Evolutionary conservation across 2,113 vertebrate species (phyloP), one percentile per base, ranked within the genome.

Genomic region (Shinisaurus crocodilurus): DNA sequence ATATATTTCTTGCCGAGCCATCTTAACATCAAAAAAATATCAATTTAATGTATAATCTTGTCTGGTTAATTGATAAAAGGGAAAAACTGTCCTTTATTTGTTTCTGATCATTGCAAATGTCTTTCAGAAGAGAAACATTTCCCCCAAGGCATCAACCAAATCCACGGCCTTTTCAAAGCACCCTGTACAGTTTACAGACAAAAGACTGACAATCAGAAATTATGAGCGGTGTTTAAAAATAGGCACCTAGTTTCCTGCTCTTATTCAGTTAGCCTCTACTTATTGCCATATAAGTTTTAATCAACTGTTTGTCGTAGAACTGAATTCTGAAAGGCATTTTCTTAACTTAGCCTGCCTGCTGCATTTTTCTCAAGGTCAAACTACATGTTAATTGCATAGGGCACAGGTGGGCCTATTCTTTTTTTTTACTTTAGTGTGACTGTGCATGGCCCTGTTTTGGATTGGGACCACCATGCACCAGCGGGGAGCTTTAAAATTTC

Each of bases 61-160:
- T 89, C 84, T 91, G 69, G 4, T 15, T 92, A 50, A 91, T 54
- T 92, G 81, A 60, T 90, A 93, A 32, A 63, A 91, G 32, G 70
- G 70, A 18, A 32, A 82, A 32, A 89, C 74, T 90, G 72, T 88
- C 15, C 0, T 92, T 89, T 89, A 15, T 94, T 94, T 6, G 0
- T 1, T 1, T 93, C 57, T 89, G 48, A 89, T 94, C 76, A 93
- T 92, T 85, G 86, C 67, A 91, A 94, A 88, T 16, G 43, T 91
- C 76, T 85, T 91, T 95, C 85, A 92, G 48, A 87, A 86, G 3
- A 89, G 77, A 92, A 93, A 87, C 48, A 34, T 6, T 57, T 88
- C 93, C 90, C 83, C 75, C 84, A 90, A 92, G 90, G 90, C 93
- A 76, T 82, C 50, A 91, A 43, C 29, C 77, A 83, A 91, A n/a